Conservation (phyloP, 2,797 vertebrate species). For the Aphelocoma californica region DNA sequence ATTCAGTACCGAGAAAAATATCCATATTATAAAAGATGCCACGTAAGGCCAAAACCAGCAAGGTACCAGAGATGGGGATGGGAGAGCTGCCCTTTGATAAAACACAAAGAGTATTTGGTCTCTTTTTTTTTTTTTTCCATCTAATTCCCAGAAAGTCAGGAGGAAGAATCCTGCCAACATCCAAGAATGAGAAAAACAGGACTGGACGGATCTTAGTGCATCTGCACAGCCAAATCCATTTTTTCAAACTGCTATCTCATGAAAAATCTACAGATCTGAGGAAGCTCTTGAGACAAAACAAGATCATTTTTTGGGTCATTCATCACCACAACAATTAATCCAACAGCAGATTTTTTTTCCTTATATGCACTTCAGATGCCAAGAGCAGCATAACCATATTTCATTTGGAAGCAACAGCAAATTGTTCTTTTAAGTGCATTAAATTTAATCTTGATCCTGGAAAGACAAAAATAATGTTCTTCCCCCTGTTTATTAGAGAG, state of each 20-base stretch:
- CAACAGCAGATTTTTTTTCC: background rate
- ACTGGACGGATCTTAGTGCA: background rate
- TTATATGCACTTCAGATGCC: background rate
- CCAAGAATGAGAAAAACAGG: background rate
- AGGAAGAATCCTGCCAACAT: background rate
- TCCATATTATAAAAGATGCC: background rate
- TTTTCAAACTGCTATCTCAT: background rate
- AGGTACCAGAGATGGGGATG: background rate
- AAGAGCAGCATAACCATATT: background rate
- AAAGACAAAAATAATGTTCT: background rate
- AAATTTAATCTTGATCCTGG: background rate
- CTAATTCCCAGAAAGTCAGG: background rate
- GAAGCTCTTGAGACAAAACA: constrained; percentile 17
- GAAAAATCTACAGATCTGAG: background rate
- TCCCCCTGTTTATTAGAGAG: background rate
- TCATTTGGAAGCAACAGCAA: background rate
- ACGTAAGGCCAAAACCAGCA: background rate
- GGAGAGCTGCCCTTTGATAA: background rate
- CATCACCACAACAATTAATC: background rate
- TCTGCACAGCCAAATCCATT: background rate
- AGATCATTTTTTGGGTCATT: constrained; percentile 1
- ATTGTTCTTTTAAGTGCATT: background rate
- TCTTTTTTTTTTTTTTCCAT: background rate
- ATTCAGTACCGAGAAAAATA: background rate
- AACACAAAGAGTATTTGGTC: background rate